These are phyloP conservation scores for Hydrolagus affinis DNA, from an alignment of 2,113 vertebrate species.

Conservation along the genomic window DNA sequence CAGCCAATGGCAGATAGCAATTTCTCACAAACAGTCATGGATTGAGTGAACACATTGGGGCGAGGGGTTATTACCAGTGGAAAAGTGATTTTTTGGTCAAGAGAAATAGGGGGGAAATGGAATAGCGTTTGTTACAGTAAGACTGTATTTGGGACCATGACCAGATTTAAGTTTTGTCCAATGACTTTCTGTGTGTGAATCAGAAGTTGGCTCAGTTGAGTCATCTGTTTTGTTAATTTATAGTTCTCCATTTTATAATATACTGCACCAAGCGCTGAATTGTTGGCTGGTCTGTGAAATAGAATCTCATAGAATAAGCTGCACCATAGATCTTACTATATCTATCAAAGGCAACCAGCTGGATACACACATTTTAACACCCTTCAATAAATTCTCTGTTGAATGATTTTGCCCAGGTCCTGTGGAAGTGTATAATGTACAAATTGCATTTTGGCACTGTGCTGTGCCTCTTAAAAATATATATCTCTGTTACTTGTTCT, in stretches of 20 bases:
- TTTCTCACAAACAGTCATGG: too few species aligned
- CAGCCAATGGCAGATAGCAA: too few species aligned
- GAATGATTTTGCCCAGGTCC: not conserved
- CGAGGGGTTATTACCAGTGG: too few species aligned
- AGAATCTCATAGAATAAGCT: not conserved
- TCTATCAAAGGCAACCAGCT: slow-evolving; percentile 15
- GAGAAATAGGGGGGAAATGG: not conserved
- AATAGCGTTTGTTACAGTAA: not conserved
- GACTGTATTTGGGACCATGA: not conserved
- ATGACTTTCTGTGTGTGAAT: not conserved
- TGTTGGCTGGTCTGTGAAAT: not conserved
- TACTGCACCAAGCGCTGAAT: not conserved
- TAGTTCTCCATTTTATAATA: not conserved
- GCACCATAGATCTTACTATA: not conserved
- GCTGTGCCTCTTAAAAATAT: not conserved
- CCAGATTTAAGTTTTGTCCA: not conserved
- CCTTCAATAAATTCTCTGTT: not conserved
- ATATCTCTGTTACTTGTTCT: not conserved
- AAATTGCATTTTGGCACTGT: not conserved
- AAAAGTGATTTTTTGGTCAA: too few species aligned
- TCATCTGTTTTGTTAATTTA: not conserved
- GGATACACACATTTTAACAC: not conserved
- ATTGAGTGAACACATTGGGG: too few species aligned
- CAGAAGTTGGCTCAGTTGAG: not conserved
- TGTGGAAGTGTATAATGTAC: not conserved